phyloP scores from a whole-genome alignment of 1,140 invertebrate species.

The Ephestia elutella region DNA sequence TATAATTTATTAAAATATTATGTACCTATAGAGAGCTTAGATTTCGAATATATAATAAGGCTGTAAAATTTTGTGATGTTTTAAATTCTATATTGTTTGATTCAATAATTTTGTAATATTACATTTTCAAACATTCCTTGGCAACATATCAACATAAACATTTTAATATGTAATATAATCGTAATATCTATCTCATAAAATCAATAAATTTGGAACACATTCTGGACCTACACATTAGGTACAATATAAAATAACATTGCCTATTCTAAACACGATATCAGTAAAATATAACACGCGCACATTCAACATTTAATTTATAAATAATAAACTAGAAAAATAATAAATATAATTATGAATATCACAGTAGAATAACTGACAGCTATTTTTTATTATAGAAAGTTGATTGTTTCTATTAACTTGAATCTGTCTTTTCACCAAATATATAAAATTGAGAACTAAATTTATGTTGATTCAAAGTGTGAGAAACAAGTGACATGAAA shows the following conservation, averaged over 20 bases:
- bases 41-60: constrained; percentile 25
- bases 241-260: constrained; percentile 59
- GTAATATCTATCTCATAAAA: constrained; percentile 47
- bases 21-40: constrained; percentile 50
- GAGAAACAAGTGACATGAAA: constrained; percentile 67
- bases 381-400: constrained; percentile 27
- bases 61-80: constrained; percentile 40
- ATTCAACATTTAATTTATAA: constrained; percentile 57
- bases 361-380: constrained; percentile 71
- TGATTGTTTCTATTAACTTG: too few species aligned
- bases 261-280: constrained; percentile 53
- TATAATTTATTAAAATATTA: constrained; percentile 28
- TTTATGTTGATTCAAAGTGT: constrained; percentile 65
- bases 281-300: constrained; percentile 57
- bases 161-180: constrained; percentile 42
- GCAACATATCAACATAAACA: constrained; percentile 46
- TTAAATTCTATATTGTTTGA: constrained; percentile 17
- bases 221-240: constrained; percentile 57
- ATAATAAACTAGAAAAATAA: constrained; percentile 65
- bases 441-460: constrained; percentile 24
- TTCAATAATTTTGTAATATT: constrained; percentile 16
- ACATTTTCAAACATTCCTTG: constrained; percentile 19
- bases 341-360: constrained; percentile 72
- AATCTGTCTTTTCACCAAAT: too few species aligned
- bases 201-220: constrained; percentile 64